A percentile compares a stretch with the other conserved stretches of the same genome.
Evolutionary conservation across 2,888 invertebrate species (phyloP).

Genomic region (Pegoplata infirma): DNA sequence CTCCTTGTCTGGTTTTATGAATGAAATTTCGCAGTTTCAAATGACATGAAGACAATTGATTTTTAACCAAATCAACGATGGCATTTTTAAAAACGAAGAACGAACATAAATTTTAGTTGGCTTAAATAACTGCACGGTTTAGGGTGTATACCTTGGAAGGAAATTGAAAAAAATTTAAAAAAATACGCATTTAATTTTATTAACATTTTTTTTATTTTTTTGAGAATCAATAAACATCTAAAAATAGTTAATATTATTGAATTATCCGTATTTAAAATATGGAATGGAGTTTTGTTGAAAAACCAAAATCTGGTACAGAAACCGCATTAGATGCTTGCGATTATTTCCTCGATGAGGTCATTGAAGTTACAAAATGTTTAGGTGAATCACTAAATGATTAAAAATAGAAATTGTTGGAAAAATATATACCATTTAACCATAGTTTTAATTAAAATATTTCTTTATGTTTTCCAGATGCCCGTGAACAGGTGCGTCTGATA

Average conservation of each 20-base stretch:
- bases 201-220: not conserved
- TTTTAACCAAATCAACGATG: slow-evolving; percentile 60
- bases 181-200: not conserved
- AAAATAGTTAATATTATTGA: not conserved
- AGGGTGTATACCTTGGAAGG: slow-evolving; percentile 41
- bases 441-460: not conserved
- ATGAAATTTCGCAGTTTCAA: slow-evolving; percentile 45
- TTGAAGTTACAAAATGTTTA: slow-evolving; percentile 79
- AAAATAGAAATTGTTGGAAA: too few species aligned
- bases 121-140: slow-evolving; percentile 36
- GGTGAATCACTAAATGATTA: slow-evolving; percentile 76
- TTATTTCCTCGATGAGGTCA: slow-evolving; percentile 85
- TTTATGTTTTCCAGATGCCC: slow-evolving; percentile 71
- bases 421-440: too few species aligned
- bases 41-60: slow-evolving; percentile 54
- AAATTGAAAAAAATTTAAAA: not conserved
- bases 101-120: slow-evolving; percentile 47
- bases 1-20: slow-evolving; percentile 54
- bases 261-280: slow-evolving; percentile 63
- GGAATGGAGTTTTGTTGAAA: slow-evolving; percentile 77
- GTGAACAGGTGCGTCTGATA: slow-evolving; percentile 86
- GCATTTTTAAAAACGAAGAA: slow-evolving; percentile 14
- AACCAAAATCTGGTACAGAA: slow-evolving; percentile 79
- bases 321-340: slow-evolving; percentile 84
- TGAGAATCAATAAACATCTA: not conserved